Base-by-base conservation (phyloP, 2,888 invertebrate genomes). In the Willowsia nigromaculata region DNA sequence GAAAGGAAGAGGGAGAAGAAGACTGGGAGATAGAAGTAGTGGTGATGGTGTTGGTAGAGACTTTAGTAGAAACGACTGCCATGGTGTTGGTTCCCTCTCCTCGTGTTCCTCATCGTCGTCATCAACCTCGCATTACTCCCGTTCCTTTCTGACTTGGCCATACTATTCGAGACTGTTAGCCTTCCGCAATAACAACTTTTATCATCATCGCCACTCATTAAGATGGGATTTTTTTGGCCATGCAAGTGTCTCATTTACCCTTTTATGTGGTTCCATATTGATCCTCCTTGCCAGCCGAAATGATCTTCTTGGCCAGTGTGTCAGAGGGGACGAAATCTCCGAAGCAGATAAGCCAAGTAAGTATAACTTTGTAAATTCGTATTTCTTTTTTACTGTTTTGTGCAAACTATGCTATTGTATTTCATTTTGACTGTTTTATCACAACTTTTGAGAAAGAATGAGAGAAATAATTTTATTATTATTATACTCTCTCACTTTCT, bases 341-440 rank as follows among this genome's bases (percentile, higher is more conserved):
- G 92, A 92, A 68, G 92, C 92, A 50, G 91, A 92, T 90, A 91
- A 91, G 90, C 92, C 92, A 91, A 91, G 92, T 92, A 91, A 91
- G 91, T 90, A 1, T 27, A 22, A 37, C 18, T 25, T 40, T 43
- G 15, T 56, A 25, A 22, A 22, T 62, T 40, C 7, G 3, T 56
- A 33, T 25, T 9, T 33, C 78, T 78, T 11, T 22, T 43, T 33
- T 37, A 13, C 76, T 4, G 30, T 56, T 78, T 56, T 78, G n/a
- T n/a, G 74, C 71, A 33, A 53, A 15, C 84, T 82, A 62, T 83
- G 30, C 50, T 9, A 81, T 85, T 80, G 78, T 81, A 85, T 81
- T 85, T 85, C 37, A 84, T 88, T 83, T 78, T n/a, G 25, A 50
- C 22, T 37, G 25, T 43, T 68, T 83, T 80, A 78, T 85, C 80